Percentiles rank a stretch among this genome's conserved stretches.
Conservation (phyloP, 2,797 vertebrate genomes). For the Zalophus californianus region DNA sequence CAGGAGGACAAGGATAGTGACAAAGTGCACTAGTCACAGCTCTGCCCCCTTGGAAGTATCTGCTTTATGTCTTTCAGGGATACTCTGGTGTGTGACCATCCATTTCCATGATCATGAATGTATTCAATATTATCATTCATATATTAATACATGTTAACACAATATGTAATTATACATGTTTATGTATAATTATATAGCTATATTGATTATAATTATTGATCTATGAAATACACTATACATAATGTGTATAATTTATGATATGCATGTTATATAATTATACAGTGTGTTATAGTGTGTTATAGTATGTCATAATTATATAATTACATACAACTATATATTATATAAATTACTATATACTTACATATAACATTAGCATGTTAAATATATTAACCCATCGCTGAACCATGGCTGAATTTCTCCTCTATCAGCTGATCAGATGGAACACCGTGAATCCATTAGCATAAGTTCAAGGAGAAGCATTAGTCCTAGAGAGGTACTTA, state of each 20-base stretch:
- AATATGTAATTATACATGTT: background rate
- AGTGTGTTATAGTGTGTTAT: background rate
- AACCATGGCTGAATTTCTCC: background rate
- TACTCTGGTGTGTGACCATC: background rate
- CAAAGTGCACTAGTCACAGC: background rate
- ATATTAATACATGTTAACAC: background rate
- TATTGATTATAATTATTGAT: background rate
- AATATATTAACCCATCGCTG: background rate
- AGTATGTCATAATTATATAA: background rate
- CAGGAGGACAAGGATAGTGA: background rate
- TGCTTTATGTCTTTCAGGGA: background rate
- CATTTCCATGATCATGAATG: background rate
- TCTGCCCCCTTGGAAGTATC: background rate
- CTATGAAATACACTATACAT: background rate
- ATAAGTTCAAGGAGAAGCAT: background rate
- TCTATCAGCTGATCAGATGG: background rate
- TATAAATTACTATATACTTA: background rate
- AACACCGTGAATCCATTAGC: background rate
- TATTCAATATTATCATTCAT: background rate
- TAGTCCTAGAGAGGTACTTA: background rate
- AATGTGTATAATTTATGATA: background rate
- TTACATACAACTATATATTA: background rate
- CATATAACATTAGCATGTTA: background rate
- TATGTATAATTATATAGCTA: background rate
- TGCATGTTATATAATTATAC: background rate